A percentile compares a stretch with the other conserved stretches of the same genome.
These are phyloP conservation scores for Coenonympha arcania DNA, from an alignment of 2,888 invertebrate genomes.

Conservation along the genomic window DNA sequence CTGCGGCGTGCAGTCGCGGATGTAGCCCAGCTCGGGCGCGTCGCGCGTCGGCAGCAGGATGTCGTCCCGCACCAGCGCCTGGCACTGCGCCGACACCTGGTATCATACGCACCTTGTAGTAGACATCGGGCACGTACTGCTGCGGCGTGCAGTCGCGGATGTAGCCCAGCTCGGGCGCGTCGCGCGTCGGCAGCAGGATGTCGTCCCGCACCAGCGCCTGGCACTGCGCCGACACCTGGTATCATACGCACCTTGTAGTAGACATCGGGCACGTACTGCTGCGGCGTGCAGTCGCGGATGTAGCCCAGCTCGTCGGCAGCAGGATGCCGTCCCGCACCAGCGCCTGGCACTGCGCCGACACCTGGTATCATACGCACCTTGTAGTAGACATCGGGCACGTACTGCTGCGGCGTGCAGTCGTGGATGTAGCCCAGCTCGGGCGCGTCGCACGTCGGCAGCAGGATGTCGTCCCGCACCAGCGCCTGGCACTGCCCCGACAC, in stretches of 20 bases:
- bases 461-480: constrained; percentile 91
- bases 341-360: constrained; percentile 98
- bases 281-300: constrained; percentile 91
- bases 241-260: too few relatives aligned
- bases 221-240: constrained; percentile 98
- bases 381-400: constrained; percentile 99
- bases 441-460: constrained; percentile 97
- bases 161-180: constrained; percentile 97
- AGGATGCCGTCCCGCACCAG: constrained; percentile 94
- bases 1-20: constrained; percentile 91
- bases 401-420: constrained; percentile 93
- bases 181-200: constrained; percentile 95
- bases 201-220: constrained; percentile 95
- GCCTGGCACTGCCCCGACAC: constrained; percentile 99
- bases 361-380: too few relatives aligned
- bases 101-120: too few relatives aligned
- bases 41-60: constrained; percentile 97
- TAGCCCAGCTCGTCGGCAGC: constrained; percentile 97
- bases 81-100: constrained; percentile 98
- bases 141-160: constrained; percentile 92
- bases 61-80: constrained; percentile 94
- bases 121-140: constrained; percentile 98
- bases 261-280: constrained; percentile 98
- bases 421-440: constrained; percentile 97
- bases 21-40: constrained; percentile 96